phyloP scores from a whole-genome alignment of 1,140 invertebrate species.

The Diploscapter pachys region DNA sequence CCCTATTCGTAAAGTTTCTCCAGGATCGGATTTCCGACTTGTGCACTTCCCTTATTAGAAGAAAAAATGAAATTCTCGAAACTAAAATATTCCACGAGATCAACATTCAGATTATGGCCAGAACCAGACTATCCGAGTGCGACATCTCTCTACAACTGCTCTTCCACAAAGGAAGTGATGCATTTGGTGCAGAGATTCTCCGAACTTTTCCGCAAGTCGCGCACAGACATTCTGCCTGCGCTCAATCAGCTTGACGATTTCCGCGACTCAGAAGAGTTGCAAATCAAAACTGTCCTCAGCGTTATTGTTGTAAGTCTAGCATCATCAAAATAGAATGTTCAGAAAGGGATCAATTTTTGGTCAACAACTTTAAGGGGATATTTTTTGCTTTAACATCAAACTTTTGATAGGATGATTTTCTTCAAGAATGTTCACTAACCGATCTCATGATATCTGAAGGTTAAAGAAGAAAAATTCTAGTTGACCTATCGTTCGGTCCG shows the following conservation, averaged over 20 bases:
- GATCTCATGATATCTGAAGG: too few species aligned
- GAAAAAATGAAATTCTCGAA: too few species aligned
- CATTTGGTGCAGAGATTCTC: conserved; percentile 5
- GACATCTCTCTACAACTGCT: conserved; percentile 29
- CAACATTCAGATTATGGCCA: conserved; percentile 19
- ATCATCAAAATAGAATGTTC: too few species aligned
- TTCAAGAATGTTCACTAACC: too few species aligned
- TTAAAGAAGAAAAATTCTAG: conserved; percentile 5
- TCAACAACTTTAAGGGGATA: too few species aligned
- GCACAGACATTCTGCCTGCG: conserved; percentile 18
- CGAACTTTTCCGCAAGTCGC: conserved; percentile 23
- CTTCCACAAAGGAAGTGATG: conserved; percentile 23
- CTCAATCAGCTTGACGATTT: conserved; percentile 33
- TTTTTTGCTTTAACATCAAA: too few species aligned
- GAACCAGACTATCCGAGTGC: conserved; percentile 35
- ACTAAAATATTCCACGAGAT: too few species aligned
- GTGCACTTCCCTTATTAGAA: too few species aligned
- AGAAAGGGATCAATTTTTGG: too few species aligned
- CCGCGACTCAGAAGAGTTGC: conserved; percentile 33
- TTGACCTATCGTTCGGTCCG: conserved; percentile 37
- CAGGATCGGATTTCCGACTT: too few species aligned
- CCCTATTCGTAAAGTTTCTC: too few species aligned
- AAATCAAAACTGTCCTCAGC: conserved; percentile 34
- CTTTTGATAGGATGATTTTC: too few species aligned
- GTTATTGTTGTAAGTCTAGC: conserved; percentile 38